phyloP scores from a whole-genome alignment of 1,140 invertebrate genomes.

The Megalonaias nervosa region DNA sequence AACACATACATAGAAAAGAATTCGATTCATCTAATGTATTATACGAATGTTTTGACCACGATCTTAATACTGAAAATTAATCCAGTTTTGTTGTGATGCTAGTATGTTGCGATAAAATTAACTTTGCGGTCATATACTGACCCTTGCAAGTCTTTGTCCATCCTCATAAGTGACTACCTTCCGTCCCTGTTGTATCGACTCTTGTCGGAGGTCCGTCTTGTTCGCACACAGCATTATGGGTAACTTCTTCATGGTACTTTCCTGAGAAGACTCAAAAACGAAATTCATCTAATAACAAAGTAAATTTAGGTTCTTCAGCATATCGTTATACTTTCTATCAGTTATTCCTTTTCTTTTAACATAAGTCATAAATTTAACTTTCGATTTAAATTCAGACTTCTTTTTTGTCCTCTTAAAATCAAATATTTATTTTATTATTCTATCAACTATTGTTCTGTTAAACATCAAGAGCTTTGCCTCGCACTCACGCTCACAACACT shows the following conservation, averaged over 20 bases:
- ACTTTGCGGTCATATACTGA: slow-evolving; percentile 31
- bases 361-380: too few relatives aligned
- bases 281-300: neutral
- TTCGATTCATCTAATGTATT: too few relatives aligned
- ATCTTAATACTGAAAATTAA: neutral
- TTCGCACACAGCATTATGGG: slow-evolving; percentile 77
- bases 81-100: neutral
- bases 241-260: slow-evolving; percentile 64
- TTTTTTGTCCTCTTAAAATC: too few relatives aligned
- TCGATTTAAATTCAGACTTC: too few relatives aligned
- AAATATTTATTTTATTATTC: too few relatives aligned
- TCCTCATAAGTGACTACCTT: slow-evolving; percentile 62
- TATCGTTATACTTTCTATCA: too few relatives aligned
- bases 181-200: slow-evolving; percentile 55
- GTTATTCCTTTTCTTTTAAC: too few relatives aligned
- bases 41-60: neutral
- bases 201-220: slow-evolving; percentile 74
- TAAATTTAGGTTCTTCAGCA: too few relatives aligned
- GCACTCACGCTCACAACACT: too few relatives aligned
- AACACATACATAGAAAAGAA: too few relatives aligned
- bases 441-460: too few relatives aligned
- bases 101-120: neutral
- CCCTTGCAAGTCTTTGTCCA: slow-evolving; percentile 65
- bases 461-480: too few relatives aligned
- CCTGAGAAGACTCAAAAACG: slow-evolving; percentile 51